Conservation (phyloP, 2,888 invertebrate genomes). For the Reticulitermes lucifugus region DNA sequence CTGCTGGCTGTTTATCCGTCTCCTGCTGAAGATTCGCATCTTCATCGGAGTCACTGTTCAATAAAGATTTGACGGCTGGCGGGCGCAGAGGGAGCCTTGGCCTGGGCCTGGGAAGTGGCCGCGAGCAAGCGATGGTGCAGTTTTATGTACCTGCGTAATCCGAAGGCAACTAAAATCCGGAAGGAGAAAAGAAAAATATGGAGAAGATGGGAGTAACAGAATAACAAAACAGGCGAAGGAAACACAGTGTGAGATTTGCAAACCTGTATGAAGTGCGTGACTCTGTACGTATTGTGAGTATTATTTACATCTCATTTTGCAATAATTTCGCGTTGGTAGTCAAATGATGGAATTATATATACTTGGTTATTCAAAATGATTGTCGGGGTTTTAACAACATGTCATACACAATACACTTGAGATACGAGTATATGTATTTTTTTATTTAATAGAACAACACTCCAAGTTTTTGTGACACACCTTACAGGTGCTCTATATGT, state of each 20-base stretch:
- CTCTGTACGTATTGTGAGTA: too few relatives aligned
- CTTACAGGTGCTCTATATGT: too few relatives aligned
- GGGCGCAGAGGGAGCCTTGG: background rate
- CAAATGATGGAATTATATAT: too few relatives aligned
- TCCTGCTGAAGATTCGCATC: background rate
- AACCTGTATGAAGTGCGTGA: too few relatives aligned
- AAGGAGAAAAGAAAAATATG: background rate
- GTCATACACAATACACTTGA: too few relatives aligned
- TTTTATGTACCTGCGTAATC: background rate
- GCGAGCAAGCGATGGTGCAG: background rate
- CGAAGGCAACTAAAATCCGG: background rate
- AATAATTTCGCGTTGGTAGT: too few relatives aligned
- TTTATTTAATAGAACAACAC: too few relatives aligned
- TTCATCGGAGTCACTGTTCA: background rate
- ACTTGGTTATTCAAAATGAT: too few relatives aligned
- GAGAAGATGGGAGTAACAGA: background rate
- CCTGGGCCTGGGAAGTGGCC: background rate
- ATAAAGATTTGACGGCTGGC: background rate
- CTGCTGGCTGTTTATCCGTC: background rate
- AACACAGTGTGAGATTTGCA: background rate
- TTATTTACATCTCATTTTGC: too few relatives aligned
- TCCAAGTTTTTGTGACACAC: too few relatives aligned
- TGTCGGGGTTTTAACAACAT: too few relatives aligned
- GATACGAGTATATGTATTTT: too few relatives aligned
- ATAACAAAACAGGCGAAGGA: background rate